Evolutionary conservation across 2,113 vertebrate species (phyloP), one percentile per base, ranked within the genome.

Genomic region (Clarias gariepinus): DNA sequence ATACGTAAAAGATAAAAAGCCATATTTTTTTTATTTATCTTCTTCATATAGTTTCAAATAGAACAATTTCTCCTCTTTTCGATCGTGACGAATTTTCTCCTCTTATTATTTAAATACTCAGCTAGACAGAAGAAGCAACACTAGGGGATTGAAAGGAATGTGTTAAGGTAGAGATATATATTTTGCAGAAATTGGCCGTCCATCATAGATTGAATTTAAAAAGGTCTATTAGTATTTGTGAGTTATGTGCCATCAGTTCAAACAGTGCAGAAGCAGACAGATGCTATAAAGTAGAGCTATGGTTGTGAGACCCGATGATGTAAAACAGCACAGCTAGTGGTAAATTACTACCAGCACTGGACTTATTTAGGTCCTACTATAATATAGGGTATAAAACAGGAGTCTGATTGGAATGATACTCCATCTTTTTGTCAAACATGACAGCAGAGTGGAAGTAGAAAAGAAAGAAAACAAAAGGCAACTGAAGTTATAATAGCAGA

Each of bases 211-310:
- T 84, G 90, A 84, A 89, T 87, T 86, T 88, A 89, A 92, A 88
- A 88, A 90, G 89, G 87, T 15, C 92, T 90, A 93, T 93, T 93
- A 94, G 92, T 93, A 93, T 90, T 90, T 81, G 88, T 91, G 92
- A 94, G 93, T 94, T 94, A 94, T 93, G 64, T 68, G 85, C 89
- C 92, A 92, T 94, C 92, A 88, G 85, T 82, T 87, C 88, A 89
- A 91, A 93, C 93, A 91, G 91, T 87, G 92, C 87, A 88, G 86
- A 89, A 80, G 92, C 92, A 94, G 93, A 93, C 90, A 88, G 91
- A 91, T 90, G 89, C 91, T 93, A 92, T 92, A 92, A 93, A 91
- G 89, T 93, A 94, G 92, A 95, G 87, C 92, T 91, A 94, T 90
- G 86, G 89, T 86, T 87, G 90, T 91, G 60, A 90, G 89, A 93